phyloP scores from a whole-genome alignment of 2,113 vertebrate species.

The Vidua chalybeata region DNA sequence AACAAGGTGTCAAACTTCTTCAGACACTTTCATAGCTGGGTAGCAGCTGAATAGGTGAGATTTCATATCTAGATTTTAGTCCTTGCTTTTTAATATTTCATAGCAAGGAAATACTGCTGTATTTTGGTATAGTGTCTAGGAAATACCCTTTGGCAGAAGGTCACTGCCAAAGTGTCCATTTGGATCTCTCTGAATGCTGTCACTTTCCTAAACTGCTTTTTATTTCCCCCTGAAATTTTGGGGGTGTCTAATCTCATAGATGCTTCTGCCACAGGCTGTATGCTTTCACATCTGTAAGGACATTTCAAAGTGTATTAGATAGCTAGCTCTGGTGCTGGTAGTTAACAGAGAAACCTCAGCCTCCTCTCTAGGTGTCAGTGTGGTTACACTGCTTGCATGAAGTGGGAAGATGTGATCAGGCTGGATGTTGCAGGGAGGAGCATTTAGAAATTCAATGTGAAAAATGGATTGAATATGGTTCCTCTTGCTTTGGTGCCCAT shows the following conservation, averaged over 20 bases:
- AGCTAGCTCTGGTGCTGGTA: neutral
- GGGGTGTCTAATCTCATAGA: neutral
- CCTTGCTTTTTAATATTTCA: neutral
- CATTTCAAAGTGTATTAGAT: neutral
- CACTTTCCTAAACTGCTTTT: neutral
- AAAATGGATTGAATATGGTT: neutral
- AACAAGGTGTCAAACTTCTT: neutral
- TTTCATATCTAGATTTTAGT: neutral
- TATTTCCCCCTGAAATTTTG: rapidly evolving
- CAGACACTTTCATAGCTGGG: neutral
- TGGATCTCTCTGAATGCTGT: neutral
- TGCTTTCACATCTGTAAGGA: rapidly evolving
- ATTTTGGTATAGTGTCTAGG: neutral
- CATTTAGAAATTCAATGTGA: neutral
- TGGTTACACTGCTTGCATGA: neutral
- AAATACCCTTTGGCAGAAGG: neutral
- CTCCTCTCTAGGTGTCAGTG: neutral
- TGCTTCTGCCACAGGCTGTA: neutral
- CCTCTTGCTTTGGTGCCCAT: neutral
- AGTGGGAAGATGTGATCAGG: neutral
- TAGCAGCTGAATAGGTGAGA: neutral
- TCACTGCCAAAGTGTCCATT: neutral
- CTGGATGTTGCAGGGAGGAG: neutral
- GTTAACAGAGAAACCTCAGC: neutral
- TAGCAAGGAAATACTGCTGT: neutral